Percentiles rank a stretch among this genome's conserved stretches.
Conservation (phyloP, 1,140 invertebrate species). For the Macrobrachium rosenbergii region DNA sequence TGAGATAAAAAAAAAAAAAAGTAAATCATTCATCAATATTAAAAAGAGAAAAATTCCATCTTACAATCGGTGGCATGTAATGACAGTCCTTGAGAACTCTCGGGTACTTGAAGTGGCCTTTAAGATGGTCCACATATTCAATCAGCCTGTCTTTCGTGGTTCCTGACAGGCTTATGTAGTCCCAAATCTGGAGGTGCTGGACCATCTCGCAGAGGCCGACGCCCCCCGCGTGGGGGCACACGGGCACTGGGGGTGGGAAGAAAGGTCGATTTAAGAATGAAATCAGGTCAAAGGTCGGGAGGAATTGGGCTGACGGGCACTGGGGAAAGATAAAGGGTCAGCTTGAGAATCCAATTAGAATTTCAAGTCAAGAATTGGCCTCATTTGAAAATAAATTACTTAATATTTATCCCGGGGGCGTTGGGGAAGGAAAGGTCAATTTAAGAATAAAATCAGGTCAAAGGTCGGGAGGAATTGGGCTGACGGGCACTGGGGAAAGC, state of each 20-base stretch:
- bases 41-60: conserved; percentile 37
- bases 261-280: neutral
- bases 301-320: neutral
- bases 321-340: neutral
- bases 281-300: neutral
- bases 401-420: too few species aligned
- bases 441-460: neutral
- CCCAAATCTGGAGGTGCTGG: conserved; percentile 92
- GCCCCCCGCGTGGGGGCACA: conserved; percentile 94
- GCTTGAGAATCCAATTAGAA: too few species aligned
- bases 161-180: conserved; percentile 82
- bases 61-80: conserved; percentile 82
- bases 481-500: neutral
- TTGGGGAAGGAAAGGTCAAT: neutral
- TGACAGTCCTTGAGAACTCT: conserved; percentile 78
- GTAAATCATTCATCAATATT: neutral
- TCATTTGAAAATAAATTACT: too few species aligned
- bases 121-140: conserved; percentile 91
- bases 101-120: conserved; percentile 87
- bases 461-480: neutral
- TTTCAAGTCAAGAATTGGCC: too few species aligned
- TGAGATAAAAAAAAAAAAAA: conserved; percentile 2
- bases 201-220: conserved; percentile 94
- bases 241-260: conserved; percentile 80
- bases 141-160: conserved; percentile 81